Percentiles rank a stretch among this genome's conserved stretches.
Conservation (phyloP, 2,113 vertebrate species). For the Entosphenus tridentatus region DNA sequence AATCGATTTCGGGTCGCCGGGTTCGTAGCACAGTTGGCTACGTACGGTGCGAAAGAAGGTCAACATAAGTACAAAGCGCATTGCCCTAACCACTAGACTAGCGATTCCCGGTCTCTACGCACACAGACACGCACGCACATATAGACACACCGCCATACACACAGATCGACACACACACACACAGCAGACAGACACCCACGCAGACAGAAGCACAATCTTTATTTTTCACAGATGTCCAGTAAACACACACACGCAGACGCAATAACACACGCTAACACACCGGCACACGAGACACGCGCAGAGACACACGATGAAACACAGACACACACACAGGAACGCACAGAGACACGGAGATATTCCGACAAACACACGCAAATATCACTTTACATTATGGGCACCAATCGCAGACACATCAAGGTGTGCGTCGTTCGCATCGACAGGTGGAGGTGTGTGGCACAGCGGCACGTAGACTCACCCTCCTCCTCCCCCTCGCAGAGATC, state of each 20-base stretch:
- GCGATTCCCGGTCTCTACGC: neutral
- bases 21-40: too few species aligned
- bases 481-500: too few species aligned
- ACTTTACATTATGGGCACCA: neutral
- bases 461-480: too few species aligned
- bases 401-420: neutral
- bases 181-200: neutral
- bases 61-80: too few species aligned
- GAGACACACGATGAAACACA: neutral
- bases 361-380: neutral
- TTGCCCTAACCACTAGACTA: too few species aligned
- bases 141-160: neutral
- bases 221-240: neutral
- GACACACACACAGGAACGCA: neutral
- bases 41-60: too few species aligned
- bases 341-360: neutral
- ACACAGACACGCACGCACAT: constrained; percentile 1
- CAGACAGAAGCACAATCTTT: too few species aligned
- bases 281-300: neutral
- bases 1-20: too few species aligned
- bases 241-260: neutral
- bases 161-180: neutral
- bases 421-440: too few species aligned
- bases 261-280: neutral
- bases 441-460: too few species aligned